Base-by-base conservation (phyloP, 2,888 invertebrate species). In the Trimorus sp. region DNA sequence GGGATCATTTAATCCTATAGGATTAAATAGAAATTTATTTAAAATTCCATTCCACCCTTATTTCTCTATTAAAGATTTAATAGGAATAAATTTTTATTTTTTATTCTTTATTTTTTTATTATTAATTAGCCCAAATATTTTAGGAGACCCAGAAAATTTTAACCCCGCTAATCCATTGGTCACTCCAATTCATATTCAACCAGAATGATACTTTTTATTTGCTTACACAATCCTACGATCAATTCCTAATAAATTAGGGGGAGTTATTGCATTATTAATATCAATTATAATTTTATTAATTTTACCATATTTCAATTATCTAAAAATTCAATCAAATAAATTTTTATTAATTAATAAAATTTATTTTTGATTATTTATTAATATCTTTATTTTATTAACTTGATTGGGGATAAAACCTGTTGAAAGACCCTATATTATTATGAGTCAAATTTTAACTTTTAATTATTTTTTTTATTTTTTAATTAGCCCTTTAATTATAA, bases 161-260 rank as follows among this genome's bases (percentile, higher is more conserved):
- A 94, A 93, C 16, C 94, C 94, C 0, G 95, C 95, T 5, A 95
- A 95, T 84, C 93, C 95, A 0, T 87, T 95, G 92, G 93, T 94
- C 14, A 96, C 96, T 0, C 96, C 96, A 0, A 90, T 93, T 7
- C 96, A 96, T 89, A 96, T 96, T 93, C 95, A 96, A 94, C 96
- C 96, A 58, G 96, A 97, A 94, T 96, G 96, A 94, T 96, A 96
- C 91, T 97, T 96, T 88, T 91, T 96, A 93, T 96, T 96, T 93
- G 96, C 96, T 12, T 96, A 96, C 91, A 95, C 96, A 15, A 96
- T 96, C 93, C 86, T 96, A 88, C 96, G 96, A 37, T 95, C 96
- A 49, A 95, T 96, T 76, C 96, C 96, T 7, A 96, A 95, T 92
- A 96, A 96, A 93, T 89, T 96, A 92, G 95, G 96, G 68, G 96